Conservation (phyloP, 1,140 invertebrate species). For the Luehdorfia chinensis region DNA sequence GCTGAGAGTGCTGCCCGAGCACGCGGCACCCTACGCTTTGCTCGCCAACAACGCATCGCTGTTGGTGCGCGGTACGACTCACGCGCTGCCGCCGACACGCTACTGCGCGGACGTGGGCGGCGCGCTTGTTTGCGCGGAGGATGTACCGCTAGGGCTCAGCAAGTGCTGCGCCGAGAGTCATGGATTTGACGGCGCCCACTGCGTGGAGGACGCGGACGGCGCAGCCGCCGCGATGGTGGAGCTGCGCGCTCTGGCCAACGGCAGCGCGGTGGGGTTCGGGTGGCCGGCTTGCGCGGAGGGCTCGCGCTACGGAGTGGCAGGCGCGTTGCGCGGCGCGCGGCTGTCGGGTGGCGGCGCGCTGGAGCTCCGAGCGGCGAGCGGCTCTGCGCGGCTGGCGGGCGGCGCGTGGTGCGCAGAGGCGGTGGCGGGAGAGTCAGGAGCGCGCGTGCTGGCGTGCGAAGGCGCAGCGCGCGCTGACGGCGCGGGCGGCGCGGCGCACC, state of each 20-base stretch:
- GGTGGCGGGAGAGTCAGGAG: slow-evolving; percentile 50
- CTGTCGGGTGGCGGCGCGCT: slow-evolving; percentile 73
- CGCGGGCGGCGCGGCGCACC: slow-evolving; percentile 54
- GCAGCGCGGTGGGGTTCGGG: slow-evolving; percentile 54
- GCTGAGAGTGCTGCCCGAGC: slow-evolving; percentile 37
- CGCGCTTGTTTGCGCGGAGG: slow-evolving; percentile 77
- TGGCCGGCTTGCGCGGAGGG: slow-evolving; percentile 64
- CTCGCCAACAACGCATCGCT: slow-evolving; percentile 79
- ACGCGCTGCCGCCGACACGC: slow-evolving; percentile 56
- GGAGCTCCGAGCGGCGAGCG: slow-evolving; percentile 36
- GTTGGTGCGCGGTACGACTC: slow-evolving; percentile 58
- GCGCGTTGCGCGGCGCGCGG: slow-evolving; percentile 66
- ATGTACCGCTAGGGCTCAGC: slow-evolving; percentile 28
- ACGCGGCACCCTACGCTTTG: slow-evolving; percentile 62
- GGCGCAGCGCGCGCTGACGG: slow-evolving; percentile 64
- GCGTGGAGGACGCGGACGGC: slow-evolving; percentile 77
- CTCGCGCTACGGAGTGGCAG: slow-evolving; percentile 55
- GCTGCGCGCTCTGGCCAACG: slow-evolving; percentile 51
- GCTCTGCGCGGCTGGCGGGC: slow-evolving; percentile 51
- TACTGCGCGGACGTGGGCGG: slow-evolving; percentile 80
- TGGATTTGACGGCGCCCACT: slow-evolving; percentile 58
- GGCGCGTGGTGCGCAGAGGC: slow-evolving; percentile 82
- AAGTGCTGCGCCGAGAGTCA: slow-evolving; percentile 55
- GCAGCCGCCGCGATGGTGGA: slow-evolving; percentile 78
- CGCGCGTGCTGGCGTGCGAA: slow-evolving; percentile 81